phyloP scores from a whole-genome alignment of 2,888 invertebrate genomes.

The Siphlonurus alternatus region DNA sequence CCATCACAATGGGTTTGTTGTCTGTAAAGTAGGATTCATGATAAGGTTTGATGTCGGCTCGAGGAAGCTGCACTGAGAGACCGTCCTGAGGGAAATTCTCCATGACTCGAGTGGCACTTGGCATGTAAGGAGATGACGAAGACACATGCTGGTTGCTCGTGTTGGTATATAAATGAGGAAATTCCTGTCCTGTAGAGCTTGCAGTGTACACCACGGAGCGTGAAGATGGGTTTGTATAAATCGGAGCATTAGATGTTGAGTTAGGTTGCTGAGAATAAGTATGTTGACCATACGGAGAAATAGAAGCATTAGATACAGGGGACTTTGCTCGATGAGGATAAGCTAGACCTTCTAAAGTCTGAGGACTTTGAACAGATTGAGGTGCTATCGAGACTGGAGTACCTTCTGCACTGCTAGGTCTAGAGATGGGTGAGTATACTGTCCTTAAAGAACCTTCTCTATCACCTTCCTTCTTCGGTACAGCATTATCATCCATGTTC shows the following conservation, averaged over 20 bases:
- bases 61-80: slow-evolving; percentile 38
- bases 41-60: slow-evolving; percentile 54
- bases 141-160: slow-evolving; percentile 8
- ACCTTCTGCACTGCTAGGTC: slow-evolving; percentile 26
- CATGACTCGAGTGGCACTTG: slow-evolving; percentile 16
- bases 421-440: slow-evolving; percentile 28
- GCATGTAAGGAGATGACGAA: slow-evolving; percentile 15
- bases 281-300: slow-evolving; percentile 6
- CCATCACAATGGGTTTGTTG: slow-evolving; percentile 28
- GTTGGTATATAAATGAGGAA: slow-evolving; percentile 6
- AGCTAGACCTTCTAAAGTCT: slow-evolving; percentile 16
- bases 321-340: slow-evolving; percentile 17
- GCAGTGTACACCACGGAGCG: slow-evolving; percentile 20
- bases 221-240: slow-evolving; percentile 17
- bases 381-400: slow-evolving; percentile 7
- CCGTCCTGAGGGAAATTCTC: slow-evolving; percentile 15
- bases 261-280: slow-evolving; percentile 7
- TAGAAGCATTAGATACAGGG: slow-evolving; percentile 10
- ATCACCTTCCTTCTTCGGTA: slow-evolving; percentile 10
- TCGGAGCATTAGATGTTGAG: slow-evolving; percentile 9
- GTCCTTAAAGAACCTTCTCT: slow-evolving; percentile 14
- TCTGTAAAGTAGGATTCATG: slow-evolving; percentile 52
- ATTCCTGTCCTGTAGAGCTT: slow-evolving; percentile 20
- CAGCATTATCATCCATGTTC: slow-evolving; percentile 13
- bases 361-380: slow-evolving; percentile 6